A percentile compares a stretch with the other conserved stretches of the same genome.
These are phyloP conservation scores for Nyctibius grandis DNA, from an alignment of 2,797 vertebrate species.

Conservation along the genomic window DNA sequence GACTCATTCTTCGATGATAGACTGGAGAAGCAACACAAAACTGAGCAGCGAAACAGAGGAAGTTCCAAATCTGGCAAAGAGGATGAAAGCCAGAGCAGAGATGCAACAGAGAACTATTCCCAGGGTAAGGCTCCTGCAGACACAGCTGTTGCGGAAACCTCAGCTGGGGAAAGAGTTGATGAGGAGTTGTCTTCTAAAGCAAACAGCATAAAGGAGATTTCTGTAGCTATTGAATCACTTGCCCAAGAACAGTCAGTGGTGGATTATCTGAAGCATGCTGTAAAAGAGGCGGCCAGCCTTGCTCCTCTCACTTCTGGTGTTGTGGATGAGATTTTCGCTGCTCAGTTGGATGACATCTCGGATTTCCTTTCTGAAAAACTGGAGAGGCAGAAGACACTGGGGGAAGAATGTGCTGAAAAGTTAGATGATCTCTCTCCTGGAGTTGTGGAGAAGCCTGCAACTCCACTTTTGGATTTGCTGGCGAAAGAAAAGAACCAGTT, in stretches of 20 bases:
- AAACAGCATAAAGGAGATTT: neutral
- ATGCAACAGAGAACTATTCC: slow-evolving; percentile 25
- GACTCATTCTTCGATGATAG: slow-evolving; percentile 78
- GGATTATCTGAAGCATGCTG: slow-evolving; percentile 51
- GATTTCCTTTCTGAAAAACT: slow-evolving; percentile 68
- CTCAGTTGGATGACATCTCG: slow-evolving; percentile 36
- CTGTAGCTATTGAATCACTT: neutral
- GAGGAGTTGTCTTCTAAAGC: neutral
- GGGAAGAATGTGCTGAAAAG: slow-evolving; percentile 60
- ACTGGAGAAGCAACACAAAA: slow-evolving; percentile 47
- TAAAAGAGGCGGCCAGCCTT: slow-evolving; percentile 30
- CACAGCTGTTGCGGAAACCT: slow-evolving; percentile 24
- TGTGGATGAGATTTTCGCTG: slow-evolving; percentile 13
- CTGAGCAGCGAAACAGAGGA: slow-evolving; percentile 46
- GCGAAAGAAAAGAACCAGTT: slow-evolving; percentile 75
- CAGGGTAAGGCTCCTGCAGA: slow-evolving; percentile 45
- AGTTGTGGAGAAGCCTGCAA: slow-evolving; percentile 54
- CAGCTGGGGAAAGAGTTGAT: slow-evolving; percentile 30
- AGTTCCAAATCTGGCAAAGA: slow-evolving; percentile 33
- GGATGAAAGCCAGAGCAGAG: slow-evolving; percentile 25
- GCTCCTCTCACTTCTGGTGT: slow-evolving; percentile 10
- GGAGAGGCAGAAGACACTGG: slow-evolving; percentile 56
- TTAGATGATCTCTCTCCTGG: slow-evolving; percentile 52
- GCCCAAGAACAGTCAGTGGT: slow-evolving; percentile 41
- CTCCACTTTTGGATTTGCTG: slow-evolving; percentile 78